Evolutionary conservation across 1,140 invertebrate species (phyloP), one percentile per base, ranked within the genome.

Genomic region (Danaus plexippus): DNA sequence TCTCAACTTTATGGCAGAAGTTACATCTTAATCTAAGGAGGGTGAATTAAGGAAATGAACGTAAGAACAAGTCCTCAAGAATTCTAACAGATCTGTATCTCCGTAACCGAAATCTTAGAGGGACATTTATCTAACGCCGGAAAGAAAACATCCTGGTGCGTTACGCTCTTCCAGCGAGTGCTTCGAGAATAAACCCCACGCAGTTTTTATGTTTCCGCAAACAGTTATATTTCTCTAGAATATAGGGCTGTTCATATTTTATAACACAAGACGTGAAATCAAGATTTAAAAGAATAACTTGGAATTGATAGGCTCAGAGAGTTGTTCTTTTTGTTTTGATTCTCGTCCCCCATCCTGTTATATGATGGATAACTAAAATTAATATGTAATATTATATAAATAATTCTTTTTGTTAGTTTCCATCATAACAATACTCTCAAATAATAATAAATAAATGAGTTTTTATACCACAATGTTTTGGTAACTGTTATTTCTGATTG

Each of bases 151-250:
- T 77, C 68, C 70, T 73, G 70, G 54, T 64, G 54, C 47, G 47
- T 47, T 41, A 61, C 62, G 53, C 64, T 62, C 50, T 55, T 47
- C 47, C 22, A 32, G 43, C 50, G 66, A 61, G 50, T 46, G 49
- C 45, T 57, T 43, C 50, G 47, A 57, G 56, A 63, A 65, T 62
- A 32, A 32, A 66, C 43, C 41, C 64, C 67, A 50, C 41, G 55
- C 60, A 63, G 52, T 74, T 75, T 80, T 80, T 80, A 80, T 77
- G 66, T 74, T 74, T 75, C 76, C 74, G 67, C 60, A 64, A 63
- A 63, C 66, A 69, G 68, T 71, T 77, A 71, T 73, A 57, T 62
- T 68, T 71, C 73, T 67, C 53, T 73, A 64, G 66, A 75, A 65
- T 70, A 68, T 64, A 67, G 66, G 62, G 67, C 65, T 76, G 59